Base-by-base conservation (phyloP, 2,113 vertebrate genomes). In the Crocuta crocuta region DNA sequence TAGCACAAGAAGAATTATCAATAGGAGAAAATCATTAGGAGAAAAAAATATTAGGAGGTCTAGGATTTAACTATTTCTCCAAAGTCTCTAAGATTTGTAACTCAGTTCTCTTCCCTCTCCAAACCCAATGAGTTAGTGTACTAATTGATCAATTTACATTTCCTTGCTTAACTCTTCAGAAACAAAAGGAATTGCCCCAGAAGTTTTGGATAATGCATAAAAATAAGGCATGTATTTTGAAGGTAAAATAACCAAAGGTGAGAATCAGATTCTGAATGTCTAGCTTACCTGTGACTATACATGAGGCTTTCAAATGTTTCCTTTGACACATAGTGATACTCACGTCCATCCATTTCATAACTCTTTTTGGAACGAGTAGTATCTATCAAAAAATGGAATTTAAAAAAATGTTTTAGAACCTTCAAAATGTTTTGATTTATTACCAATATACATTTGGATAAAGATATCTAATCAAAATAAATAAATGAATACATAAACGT, bases 261-360 rank as follows among this genome's bases (percentile, higher is more conserved):
- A 89, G n/a, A 86, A 66, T 89, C 80, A 89, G 70, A 93, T 94
- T 87, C 83, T 0, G 35, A 91, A 26, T 21, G 8, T 95, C 23
- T 73, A 81, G 26, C 53, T 91, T 97, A 99, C 99, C 99, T 99
- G 98, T 99, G 99, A 97, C 98, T 99, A 23, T 99, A 99, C 7
- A 99, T 97, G 99, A 99, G 99, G 96, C 98, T 99, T 98, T 99
- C 99, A 98, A 99, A 99, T 61, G 99, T 98, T 97, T 99, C 99
- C 81, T 99, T 99, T 45, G 99, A 99, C 96, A 99, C 98, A n/a
- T 99, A 99, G 96, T 99, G 98, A 98, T 99, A 99, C 80, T 99
- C 99, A 97, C 99, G 99, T 10, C 99, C 99, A 13, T 99, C 98
- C 91, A 99, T 99, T 99, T 99, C 99, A 45, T 99, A 99, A 92